Evolutionary conservation across 2,113 vertebrate genomes (phyloP).

Genomic region (Collichthys lucidus): DNA sequence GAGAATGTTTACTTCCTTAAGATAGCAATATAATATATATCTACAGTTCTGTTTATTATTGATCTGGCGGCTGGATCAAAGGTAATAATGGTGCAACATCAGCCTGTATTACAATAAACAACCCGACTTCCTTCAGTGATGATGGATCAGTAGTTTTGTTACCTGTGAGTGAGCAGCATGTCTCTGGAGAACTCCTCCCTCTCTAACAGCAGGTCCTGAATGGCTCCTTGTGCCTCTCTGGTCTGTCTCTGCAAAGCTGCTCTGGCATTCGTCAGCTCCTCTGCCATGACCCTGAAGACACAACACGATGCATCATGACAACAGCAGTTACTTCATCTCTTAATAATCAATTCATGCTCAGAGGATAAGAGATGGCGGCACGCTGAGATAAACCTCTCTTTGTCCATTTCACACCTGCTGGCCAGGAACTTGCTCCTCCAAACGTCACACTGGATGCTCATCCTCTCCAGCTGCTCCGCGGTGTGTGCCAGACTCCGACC

Average conservation of each 20-base stretch:
- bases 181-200: constrained; percentile 91
- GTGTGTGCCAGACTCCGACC: constrained; percentile 87
- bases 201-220: constrained; percentile 93
- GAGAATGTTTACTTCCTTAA: background rate
- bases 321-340: background rate
- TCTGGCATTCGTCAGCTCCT: constrained; percentile 92
- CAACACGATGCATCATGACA: background rate
- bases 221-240: constrained; percentile 92
- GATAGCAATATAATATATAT: background rate
- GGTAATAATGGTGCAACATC: too few relatives aligned
- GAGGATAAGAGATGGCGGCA: background rate
- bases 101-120: too few relatives aligned
- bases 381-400: background rate
- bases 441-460: constrained; percentile 98
- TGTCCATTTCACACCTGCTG: constrained; percentile 87
- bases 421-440: constrained; percentile 99
- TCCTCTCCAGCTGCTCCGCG: constrained; percentile 93
- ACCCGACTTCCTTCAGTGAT: too few relatives aligned
- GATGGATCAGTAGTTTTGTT: constrained; percentile 31
- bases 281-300: constrained; percentile 93
- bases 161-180: constrained; percentile 93
- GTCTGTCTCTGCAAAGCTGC: constrained; percentile 90
- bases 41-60: background rate
- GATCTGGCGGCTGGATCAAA: background rate
- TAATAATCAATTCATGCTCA: background rate